Evolutionary conservation across 1,140 invertebrate genomes (phyloP), one percentile per base, ranked within the genome.

Genomic region (Manduca sexta): DNA sequence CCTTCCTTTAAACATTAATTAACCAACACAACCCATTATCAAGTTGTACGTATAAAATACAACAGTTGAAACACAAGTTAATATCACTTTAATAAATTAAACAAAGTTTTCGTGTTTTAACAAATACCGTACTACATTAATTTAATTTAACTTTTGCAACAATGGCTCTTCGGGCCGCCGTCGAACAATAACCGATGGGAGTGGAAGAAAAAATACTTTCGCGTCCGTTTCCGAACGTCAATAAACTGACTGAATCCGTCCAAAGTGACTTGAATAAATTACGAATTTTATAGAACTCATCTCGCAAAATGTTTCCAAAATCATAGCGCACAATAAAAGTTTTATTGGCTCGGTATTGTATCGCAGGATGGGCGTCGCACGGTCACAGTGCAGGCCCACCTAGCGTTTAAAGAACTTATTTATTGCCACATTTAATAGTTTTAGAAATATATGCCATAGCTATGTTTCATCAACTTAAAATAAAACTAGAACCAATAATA

Each of bases 261-360:
- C 46, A 60, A 71, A 75, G 60, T 63, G 60, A 53, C 52, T 58
- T 71, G 74, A 71, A 84, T 79, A 82, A 77, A 82, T 78, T 75
- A 74, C 56, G 56, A 80, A 79, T 82, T 82, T 82, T 77, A 80
- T 84, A 74, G 70, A 84, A 82, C 65, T 79, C 68, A 75, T 82
- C 70, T 79, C 64, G 70, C 64, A 75, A 75, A 84, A 82, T 77
- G 72, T 77, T 81, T 75, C 69, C 67, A 73, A 81, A 84, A 82
- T 84, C 76, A 84, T 82, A 84, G 76, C 70, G 66, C 51, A 72
- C 69, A 71, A 74, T 84, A 82, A 82, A 84, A 84, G 69, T 84
- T 84, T 82, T 81, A 84, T 84, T 84, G 76, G 73, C 60, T 76
- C 68, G 74, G 62, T 69, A 75, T 80, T 79, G 74, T 77, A 73